These are phyloP conservation scores for Cladorhizidae sp. DNA, from an alignment of 37 sponge, comb jelly and placozoan species.

Conservation along the genomic window DNA sequence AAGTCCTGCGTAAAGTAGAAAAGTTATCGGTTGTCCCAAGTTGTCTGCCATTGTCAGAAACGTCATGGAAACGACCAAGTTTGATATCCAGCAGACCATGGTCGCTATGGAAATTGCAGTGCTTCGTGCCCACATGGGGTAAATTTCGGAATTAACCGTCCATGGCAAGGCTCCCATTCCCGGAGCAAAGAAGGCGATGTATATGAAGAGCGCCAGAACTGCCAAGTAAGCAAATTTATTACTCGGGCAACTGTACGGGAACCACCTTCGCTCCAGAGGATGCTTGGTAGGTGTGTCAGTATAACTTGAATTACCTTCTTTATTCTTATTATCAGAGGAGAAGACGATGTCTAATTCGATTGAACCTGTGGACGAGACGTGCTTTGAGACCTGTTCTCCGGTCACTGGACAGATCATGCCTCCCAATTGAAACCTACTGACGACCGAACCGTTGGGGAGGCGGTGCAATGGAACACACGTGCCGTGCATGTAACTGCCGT, in stretches of 20 bases:
- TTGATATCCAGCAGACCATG: slow-evolving; percentile 79
- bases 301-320: background rate
- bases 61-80: slow-evolving; percentile 85
- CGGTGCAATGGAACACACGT: slow-evolving; percentile 32
- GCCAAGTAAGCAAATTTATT: slow-evolving; percentile 52
- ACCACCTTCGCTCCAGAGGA: slow-evolving; percentile 34
- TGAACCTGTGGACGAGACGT: background rate
- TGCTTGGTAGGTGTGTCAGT: background rate
- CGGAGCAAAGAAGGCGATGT: slow-evolving; percentile 93
- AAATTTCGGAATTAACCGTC: slow-evolving; percentile 95
- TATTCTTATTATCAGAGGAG: background rate
- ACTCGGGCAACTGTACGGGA: slow-evolving; percentile 34
- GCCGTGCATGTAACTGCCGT: slow-evolving; percentile 34
- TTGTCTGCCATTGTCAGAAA: slow-evolving; percentile 74
- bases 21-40: slow-evolving; percentile 71
- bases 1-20: slow-evolving; percentile 74
- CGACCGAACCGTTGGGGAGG: background rate
- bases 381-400: slow-evolving; percentile 7
- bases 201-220: slow-evolving; percentile 78
- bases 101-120: slow-evolving; percentile 76
- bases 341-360: background rate
- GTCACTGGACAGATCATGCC: background rate
- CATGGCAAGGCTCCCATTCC: slow-evolving; percentile 95
- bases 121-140: slow-evolving; percentile 92
- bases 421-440: background rate